A percentile compares a stretch with the other conserved stretches of the same genome.
Conservation (phyloP, 2,797 vertebrate genomes). For the Siniperca obscura region DNA sequence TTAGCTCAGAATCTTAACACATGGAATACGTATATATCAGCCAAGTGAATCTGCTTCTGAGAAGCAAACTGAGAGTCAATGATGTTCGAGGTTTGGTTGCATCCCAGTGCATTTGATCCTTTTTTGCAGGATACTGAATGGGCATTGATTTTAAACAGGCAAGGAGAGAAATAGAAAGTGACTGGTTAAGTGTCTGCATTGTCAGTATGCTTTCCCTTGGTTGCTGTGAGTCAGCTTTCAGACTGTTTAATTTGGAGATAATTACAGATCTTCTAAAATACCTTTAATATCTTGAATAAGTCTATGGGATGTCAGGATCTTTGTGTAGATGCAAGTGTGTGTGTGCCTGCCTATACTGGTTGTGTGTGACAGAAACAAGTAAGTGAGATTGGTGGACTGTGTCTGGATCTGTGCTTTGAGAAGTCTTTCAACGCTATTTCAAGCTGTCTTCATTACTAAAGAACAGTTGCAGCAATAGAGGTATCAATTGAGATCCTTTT, state of each 20-base stretch:
- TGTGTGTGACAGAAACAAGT: background rate
- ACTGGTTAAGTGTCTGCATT: constrained; percentile 60
- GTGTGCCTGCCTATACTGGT: background rate
- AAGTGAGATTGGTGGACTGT: constrained; percentile 1
- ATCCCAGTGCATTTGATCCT: constrained; percentile 28
- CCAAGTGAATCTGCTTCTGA: constrained; percentile 56
- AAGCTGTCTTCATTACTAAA: constrained; percentile 48
- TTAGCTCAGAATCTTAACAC: constrained; percentile 61
- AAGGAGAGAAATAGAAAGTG: constrained; percentile 50
- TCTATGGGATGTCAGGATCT: constrained; percentile 7
- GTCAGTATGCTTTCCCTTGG: constrained; percentile 45
- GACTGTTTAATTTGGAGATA: constrained; percentile 57
- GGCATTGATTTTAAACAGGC: constrained; percentile 61
- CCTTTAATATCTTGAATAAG: constrained; percentile 28
- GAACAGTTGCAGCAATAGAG: background rate
- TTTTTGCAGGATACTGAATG: constrained; percentile 45
- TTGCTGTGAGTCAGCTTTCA: constrained; percentile 49
- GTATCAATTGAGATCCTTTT: constrained; percentile 38
- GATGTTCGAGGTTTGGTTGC: constrained; percentile 27
- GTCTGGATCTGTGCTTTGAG: constrained; percentile 14
- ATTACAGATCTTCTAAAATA: constrained; percentile 47
- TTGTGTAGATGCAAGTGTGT: constrained; percentile 6
- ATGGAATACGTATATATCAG: constrained; percentile 58
- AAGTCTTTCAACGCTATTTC: constrained; percentile 36
- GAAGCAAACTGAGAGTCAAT: constrained; percentile 37